Conservation (phyloP, 2,797 vertebrate genomes). For the Thripadectes ignobilis region DNA sequence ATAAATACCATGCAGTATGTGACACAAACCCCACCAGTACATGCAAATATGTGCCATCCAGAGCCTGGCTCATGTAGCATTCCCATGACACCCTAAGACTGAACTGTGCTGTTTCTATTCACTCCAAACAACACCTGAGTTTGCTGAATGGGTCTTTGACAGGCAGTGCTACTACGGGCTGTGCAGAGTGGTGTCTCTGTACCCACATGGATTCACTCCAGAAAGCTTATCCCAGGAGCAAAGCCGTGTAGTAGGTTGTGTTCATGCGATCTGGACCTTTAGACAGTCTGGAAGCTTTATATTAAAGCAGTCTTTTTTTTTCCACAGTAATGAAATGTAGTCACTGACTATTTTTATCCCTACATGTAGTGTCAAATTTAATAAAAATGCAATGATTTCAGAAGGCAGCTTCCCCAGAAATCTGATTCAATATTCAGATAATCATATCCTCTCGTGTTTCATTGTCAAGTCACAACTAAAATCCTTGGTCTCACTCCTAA, state of each 20-base stretch:
- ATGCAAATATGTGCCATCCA: fast-evolving
- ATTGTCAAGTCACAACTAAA: background rate
- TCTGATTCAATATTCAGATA: constrained; percentile 28
- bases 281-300: background rate
- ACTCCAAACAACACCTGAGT: background rate
- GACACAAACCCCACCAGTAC: background rate
- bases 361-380: background rate
- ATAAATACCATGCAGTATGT: background rate
- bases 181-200: background rate
- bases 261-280: background rate
- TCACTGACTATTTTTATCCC: constrained; percentile 13
- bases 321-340: background rate
- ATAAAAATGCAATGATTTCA: constrained; percentile 13
- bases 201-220: background rate
- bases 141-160: background rate
- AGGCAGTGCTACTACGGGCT: background rate
- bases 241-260: background rate
- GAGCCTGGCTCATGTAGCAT: fast-evolving
- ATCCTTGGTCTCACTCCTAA: background rate
- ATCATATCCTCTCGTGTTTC: background rate
- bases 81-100: background rate
- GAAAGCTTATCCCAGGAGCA: background rate
- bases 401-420: background rate
- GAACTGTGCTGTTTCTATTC: background rate
- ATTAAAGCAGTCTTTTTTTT: background rate